phyloP scores from a whole-genome alignment of 2,888 invertebrate species.

The Dichetophora obliterata region DNA sequence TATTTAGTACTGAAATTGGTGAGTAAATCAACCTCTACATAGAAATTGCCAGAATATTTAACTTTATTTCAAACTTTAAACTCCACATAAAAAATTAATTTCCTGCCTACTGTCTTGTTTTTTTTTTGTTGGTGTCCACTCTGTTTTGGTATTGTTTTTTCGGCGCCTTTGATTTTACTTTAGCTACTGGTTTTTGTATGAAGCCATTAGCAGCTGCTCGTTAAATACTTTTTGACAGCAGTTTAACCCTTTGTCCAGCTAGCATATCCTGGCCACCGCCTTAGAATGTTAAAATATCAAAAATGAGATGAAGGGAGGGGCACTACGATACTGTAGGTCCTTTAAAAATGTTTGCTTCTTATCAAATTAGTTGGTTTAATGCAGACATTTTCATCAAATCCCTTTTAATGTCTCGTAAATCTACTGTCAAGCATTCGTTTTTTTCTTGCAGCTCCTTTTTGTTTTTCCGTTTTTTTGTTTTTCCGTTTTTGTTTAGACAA shows the following conservation, averaged over 20 bases:
- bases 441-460: neutral
- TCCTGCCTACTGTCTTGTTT: neutral
- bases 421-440: constrained; percentile 9
- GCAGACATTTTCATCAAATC: constrained; percentile 47
- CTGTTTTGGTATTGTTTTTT: neutral
- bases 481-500: constrained; percentile 38
- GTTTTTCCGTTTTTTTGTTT: neutral
- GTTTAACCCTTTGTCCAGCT: constrained; percentile 41
- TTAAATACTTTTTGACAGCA: constrained; percentile 41
- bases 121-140: neutral
- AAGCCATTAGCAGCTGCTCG: constrained; percentile 46
- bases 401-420: constrained; percentile 44
- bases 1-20: too few species aligned
- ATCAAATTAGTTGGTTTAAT: constrained; percentile 59
- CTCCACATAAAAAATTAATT: constrained; percentile 22
- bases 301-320: neutral
- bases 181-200: constrained; percentile 63
- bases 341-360: constrained; percentile 46
- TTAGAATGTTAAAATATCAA: constrained; percentile 11
- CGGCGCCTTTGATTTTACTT: constrained; percentile 48
- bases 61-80: too few species aligned
- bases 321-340: neutral
- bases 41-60: too few species aligned
- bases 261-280: neutral
- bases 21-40: too few species aligned